Percentiles rank a stretch among this genome's conserved stretches.
These are phyloP conservation scores for Ictidomys tridecemlineatus DNA, from an alignment of 2,113 vertebrate species.

Conservation along the genomic window DNA sequence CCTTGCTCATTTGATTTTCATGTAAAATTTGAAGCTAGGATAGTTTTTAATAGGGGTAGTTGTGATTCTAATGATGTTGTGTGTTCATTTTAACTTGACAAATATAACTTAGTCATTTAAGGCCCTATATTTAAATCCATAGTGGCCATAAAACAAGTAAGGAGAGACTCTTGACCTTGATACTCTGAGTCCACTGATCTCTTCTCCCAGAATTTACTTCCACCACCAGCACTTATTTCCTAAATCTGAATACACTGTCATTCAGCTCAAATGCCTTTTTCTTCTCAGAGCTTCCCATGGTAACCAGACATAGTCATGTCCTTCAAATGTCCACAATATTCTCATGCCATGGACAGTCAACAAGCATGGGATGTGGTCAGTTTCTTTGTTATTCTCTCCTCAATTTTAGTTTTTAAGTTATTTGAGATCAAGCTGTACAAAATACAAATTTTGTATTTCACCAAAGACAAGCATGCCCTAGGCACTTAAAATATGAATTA, in stretches of 20 bases:
- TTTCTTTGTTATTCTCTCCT: neutral
- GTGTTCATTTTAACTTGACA: slow-evolving; percentile 49
- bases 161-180: neutral
- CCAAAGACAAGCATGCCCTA: neutral
- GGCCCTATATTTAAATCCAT: neutral
- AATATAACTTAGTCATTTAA: neutral
- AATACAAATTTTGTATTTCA: neutral
- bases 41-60: neutral
- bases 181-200: neutral
- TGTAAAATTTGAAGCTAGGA: neutral
- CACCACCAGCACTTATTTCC: neutral
- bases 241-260: neutral
- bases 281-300: neutral
- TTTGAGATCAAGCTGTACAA: neutral
- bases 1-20: neutral
- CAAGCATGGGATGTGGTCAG: neutral
- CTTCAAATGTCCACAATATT: neutral
- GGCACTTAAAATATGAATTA: neutral
- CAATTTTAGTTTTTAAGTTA: slow-evolving; percentile 30
- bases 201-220: neutral
- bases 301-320: neutral
- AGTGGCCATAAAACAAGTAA: neutral
- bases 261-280: neutral
- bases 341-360: neutral
- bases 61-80: slow-evolving; percentile 23